phyloP scores from a whole-genome alignment of 2,888 invertebrate genomes.

The Lepeophtheirus nordmannii region DNA sequence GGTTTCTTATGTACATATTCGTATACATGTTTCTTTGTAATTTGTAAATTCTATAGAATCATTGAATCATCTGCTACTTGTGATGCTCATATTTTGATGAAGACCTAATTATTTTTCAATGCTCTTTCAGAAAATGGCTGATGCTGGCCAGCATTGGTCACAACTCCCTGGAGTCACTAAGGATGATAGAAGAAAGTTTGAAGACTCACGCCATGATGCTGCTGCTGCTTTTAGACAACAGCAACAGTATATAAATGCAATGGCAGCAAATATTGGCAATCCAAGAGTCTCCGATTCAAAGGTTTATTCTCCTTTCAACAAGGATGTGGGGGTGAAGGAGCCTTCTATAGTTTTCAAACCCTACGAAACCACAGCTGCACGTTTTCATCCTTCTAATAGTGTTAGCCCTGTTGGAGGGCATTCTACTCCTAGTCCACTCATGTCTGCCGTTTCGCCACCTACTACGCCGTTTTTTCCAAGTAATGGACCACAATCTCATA shows the following conservation, averaged over 20 bases:
- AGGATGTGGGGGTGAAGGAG: no score
- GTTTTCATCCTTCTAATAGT: not conserved
- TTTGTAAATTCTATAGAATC: no score
- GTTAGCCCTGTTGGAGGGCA: not conserved
- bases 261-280: no score
- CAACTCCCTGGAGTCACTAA: not conserved
- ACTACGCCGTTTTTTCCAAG: slow-evolving; percentile 9
- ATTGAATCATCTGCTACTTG: no score
- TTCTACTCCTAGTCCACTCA: slow-evolving; percentile 1
- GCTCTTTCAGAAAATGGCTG: slow-evolving; percentile 10
- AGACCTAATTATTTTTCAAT: not conserved
- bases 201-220: not conserved
- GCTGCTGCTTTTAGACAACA: no score
- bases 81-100: not conserved
- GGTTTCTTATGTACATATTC: no score
- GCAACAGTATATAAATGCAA: no score
- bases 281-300: no score
- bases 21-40: no score
- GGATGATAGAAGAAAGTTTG: slow-evolving; percentile 1
- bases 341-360: no score
- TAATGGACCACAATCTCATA: slow-evolving; percentile 4
- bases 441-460: slow-evolving; percentile 22
- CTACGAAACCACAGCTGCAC: no score
- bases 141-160: not conserved
- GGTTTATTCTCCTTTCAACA: no score